phyloP scores from a whole-genome alignment of 2,113 vertebrate genomes.

The Labrus mixtus region DNA sequence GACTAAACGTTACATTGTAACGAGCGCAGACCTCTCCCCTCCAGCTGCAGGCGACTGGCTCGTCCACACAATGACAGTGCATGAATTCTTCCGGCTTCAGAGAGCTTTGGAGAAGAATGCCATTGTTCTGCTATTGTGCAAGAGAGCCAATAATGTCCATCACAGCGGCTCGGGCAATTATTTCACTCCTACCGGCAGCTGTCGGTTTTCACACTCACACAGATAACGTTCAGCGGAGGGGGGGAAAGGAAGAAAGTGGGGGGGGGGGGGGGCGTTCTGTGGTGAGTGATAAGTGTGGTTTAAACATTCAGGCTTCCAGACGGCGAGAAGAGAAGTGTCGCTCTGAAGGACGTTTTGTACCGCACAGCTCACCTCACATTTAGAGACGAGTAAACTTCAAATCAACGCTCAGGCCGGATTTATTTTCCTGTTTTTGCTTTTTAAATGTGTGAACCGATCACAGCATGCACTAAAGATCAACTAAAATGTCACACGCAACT shows the following conservation, averaged over 20 bases:
- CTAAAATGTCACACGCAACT: too few relatives aligned
- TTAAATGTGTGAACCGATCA: too few relatives aligned
- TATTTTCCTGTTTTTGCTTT: too few relatives aligned
- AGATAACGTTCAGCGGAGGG: constrained; percentile 46
- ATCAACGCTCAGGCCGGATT: too few relatives aligned
- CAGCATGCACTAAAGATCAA: too few relatives aligned
- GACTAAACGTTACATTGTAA: constrained; percentile 27
- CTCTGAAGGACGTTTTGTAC: too few relatives aligned
- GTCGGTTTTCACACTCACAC: constrained; percentile 49
- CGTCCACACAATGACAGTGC: constrained; percentile 1
- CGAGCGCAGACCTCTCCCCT: constrained; percentile 2
- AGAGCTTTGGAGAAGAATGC: constrained; percentile 26
- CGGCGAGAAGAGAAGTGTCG: neutral
- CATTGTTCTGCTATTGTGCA: constrained; percentile 54
- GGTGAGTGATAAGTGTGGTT: constrained; percentile 25
- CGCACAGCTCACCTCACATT: too few relatives aligned
- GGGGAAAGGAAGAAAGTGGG: constrained; percentile 6
- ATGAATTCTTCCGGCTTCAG: constrained; percentile 22
- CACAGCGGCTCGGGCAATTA: constrained; percentile 53
- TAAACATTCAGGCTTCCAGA: constrained; percentile 28
- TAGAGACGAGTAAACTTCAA: too few relatives aligned
- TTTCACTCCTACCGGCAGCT: constrained; percentile 62
- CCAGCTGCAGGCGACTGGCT: constrained; percentile 38
- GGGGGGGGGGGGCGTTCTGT: neutral
- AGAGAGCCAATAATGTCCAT: constrained; percentile 55